Percentiles rank a stretch among this genome's conserved stretches.
Evolutionary conservation across 2,113 vertebrate species (phyloP).

Genomic region (Oxyruncus cristatus): DNA sequence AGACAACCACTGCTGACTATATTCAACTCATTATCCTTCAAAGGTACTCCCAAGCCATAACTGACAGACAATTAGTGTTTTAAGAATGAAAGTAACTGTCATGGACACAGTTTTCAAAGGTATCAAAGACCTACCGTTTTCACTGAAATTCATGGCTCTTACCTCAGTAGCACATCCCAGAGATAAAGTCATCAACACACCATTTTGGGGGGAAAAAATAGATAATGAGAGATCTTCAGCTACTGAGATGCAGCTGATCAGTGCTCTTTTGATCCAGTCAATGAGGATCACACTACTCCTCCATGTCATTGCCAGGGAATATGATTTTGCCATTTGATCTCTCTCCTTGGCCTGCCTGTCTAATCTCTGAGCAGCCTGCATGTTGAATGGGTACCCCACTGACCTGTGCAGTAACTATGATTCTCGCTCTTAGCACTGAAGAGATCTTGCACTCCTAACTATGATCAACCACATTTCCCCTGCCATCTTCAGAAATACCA

Average conservation of each 20-base stretch:
- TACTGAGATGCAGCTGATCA: background rate
- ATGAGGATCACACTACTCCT: background rate
- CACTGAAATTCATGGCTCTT: background rate
- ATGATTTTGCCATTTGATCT: background rate
- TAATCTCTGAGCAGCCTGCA: background rate
- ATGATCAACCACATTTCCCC: background rate
- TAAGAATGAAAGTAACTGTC: background rate
- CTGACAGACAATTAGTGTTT: background rate
- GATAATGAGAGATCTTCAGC: too few relatives aligned
- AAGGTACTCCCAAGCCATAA: background rate
- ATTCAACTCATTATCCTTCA: background rate
- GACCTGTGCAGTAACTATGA: background rate
- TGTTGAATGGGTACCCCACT: fast-evolving
- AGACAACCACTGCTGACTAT: background rate
- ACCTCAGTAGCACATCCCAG: background rate
- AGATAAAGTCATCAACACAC: background rate
- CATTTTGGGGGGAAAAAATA: background rate
- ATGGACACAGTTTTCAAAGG: background rate
- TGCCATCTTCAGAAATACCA: background rate
- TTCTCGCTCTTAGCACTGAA: background rate
- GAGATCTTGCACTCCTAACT: background rate
- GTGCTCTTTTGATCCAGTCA: background rate
- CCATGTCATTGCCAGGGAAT: background rate
- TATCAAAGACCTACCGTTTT: background rate
- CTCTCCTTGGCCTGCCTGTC: background rate